Percentiles rank a stretch among this genome's conserved stretches.
Conservation (phyloP, 2,113 vertebrate species). For the Cranoglanis bouderius region DNA sequence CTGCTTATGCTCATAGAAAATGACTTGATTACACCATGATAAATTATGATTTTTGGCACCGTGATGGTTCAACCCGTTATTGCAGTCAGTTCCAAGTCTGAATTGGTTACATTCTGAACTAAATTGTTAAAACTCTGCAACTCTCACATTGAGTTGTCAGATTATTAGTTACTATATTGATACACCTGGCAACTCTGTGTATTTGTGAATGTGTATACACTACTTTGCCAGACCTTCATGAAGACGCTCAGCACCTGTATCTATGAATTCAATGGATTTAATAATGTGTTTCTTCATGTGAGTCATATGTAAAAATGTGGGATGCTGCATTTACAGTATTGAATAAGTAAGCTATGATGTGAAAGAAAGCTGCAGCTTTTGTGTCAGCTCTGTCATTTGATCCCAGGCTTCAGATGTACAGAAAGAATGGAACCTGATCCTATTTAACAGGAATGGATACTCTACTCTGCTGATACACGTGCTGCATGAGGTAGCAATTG, state of each 20-base stretch:
- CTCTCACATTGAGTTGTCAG: background rate
- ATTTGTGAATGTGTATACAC: background rate
- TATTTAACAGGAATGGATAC: constrained; percentile 25
- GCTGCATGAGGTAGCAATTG: background rate
- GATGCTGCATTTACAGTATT: background rate
- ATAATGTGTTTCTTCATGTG: background rate
- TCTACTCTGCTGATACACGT: background rate
- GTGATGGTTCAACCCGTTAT: background rate
- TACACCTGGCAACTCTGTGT: background rate
- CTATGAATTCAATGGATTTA: background rate
- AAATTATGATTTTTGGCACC: background rate
- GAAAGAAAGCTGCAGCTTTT: background rate
- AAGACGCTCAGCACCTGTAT: background rate
- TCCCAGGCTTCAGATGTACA: constrained; percentile 30
- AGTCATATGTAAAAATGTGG: background rate
- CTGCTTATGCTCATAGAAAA: background rate
- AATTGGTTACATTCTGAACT: background rate
- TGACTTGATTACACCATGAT: background rate
- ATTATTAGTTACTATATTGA: background rate
- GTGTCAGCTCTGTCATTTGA: constrained; percentile 37
- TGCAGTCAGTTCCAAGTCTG: background rate
- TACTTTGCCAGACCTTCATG: background rate
- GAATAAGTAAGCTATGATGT: background rate
- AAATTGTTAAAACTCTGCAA: background rate
- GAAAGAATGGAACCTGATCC: constrained; percentile 43